Evolutionary conservation across 2,888 invertebrate genomes (phyloP).

Genomic region (Harpalus rubripes): DNA sequence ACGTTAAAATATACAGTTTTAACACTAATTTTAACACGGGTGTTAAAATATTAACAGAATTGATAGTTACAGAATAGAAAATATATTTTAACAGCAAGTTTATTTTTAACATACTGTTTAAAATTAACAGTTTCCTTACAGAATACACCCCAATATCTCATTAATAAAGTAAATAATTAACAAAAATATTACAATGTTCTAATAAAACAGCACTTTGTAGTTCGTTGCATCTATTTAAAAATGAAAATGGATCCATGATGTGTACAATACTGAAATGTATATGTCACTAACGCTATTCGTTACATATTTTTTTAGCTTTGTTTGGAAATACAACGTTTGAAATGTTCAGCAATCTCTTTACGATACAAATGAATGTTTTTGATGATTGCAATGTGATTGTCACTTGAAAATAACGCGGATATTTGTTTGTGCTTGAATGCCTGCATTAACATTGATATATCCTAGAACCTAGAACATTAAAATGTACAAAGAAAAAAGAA

Average conservation of each 20-base stretch:
- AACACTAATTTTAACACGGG: too few relatives aligned
- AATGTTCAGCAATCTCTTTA: background rate
- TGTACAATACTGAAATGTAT: background rate
- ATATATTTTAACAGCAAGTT: too few relatives aligned
- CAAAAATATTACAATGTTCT: too few relatives aligned
- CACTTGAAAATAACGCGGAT: background rate
- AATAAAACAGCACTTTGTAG: too few relatives aligned
- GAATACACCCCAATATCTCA: too few relatives aligned
- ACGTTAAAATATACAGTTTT: too few relatives aligned
- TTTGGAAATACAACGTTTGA: background rate
- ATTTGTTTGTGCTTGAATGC: background rate
- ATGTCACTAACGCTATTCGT: background rate
- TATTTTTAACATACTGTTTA: too few relatives aligned
- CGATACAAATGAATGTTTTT: background rate
- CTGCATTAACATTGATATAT: background rate
- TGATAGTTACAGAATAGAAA: too few relatives aligned
- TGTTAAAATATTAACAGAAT: too few relatives aligned
- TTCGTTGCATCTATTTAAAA: background rate
- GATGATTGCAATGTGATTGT: background rate
- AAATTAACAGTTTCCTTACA: too few relatives aligned
- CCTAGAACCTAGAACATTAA: background rate
- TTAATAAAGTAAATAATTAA: too few relatives aligned
- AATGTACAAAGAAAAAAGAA: too few relatives aligned
- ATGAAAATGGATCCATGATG: background rate
- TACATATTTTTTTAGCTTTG: background rate